Evolutionary conservation across 1,140 invertebrate species (phyloP), one percentile per base, ranked within the genome.

Genomic region (Armadillidium nasatum): DNA sequence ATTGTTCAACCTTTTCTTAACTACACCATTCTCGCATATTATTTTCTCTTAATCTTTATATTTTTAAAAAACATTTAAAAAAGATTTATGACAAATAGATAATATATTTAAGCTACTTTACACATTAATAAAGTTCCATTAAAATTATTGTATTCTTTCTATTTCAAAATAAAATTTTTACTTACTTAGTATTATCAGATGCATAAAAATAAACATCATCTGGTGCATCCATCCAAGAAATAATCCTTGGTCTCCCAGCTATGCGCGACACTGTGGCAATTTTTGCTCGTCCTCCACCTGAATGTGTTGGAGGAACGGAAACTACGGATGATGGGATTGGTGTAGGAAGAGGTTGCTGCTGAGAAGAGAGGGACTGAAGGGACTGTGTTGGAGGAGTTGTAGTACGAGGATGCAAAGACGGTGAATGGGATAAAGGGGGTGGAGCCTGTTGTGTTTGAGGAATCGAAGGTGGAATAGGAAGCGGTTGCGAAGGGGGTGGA

Each of bases 161-260:
- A 33, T 6, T 3, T 33, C 33, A 33, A 33, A 33, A 33, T 33
- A 33, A 6, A 33, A 33, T 3, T 33, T 33, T 33, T 3, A 82
- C 91, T 89, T 87, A 96, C 95, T 94, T 97, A 82, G 93, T 94
- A 82, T 89, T 88, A 82, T 94, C 92, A 46, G 93, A 94, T 78
- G 94, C 93, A 83, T 93, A 89, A 87, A 97, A 98, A 86, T 96
- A 98, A 72, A 97, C 91, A 87, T 98, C 95, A 85, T 98, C 95
- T 6, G 95, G 95, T 69, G 95, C 95, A 86, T 98, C 95, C 90
- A 96, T 95, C 95, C 94, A 97, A 83, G 94, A 96, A 83, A 97
- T 95, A 69, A 96, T 93, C 87, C 95, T 94, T 83, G 95, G 94
- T 15, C 80, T 82, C 7, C 84, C 86, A 73, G 88, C 88, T 80